phyloP scores from a whole-genome alignment of 2,888 invertebrate species.

The Ectemnius continuus region DNA sequence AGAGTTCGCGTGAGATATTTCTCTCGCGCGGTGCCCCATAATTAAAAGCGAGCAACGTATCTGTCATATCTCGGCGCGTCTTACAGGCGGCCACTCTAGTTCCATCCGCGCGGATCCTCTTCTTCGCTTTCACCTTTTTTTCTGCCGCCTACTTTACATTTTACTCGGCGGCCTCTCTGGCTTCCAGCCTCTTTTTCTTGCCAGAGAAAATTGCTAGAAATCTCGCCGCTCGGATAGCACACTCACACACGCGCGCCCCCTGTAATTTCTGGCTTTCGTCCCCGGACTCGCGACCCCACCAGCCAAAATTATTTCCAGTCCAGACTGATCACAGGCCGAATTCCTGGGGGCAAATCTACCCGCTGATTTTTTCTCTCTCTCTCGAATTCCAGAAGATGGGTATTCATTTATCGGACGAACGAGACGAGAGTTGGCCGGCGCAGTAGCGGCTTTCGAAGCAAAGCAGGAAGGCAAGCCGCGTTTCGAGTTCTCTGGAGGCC shows the following conservation, averaged over 20 bases:
- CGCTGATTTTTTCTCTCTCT: no score
- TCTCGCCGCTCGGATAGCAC: conserved; percentile 24
- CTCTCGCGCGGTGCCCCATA: conserved; percentile 53
- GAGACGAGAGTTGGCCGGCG: no score
- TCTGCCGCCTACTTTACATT: conserved; percentile 48
- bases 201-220: conserved; percentile 41
- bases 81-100: conserved; percentile 49
- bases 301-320: conserved; percentile 27
- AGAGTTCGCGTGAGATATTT: conserved; percentile 57
- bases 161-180: conserved; percentile 26
- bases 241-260: background rate
- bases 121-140: conserved; percentile 51
- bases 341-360: no score
- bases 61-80: conserved; percentile 57
- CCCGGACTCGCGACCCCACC: conserved; percentile 12
- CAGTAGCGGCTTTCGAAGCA: no score
- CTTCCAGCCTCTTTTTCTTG: conserved; percentile 18
- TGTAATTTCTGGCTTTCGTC: conserved; percentile 42
- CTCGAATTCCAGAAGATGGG: no score
- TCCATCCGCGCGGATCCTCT: conserved; percentile 43
- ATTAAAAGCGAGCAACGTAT: conserved; percentile 61
- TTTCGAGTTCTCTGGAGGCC: background rate
- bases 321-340: no score
- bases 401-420: no score
- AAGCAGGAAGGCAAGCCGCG: background rate